Percentiles rank a stretch among this genome's conserved stretches.
These are phyloP conservation scores for Pentalonia nigronervosa DNA, from an alignment of 1,140 invertebrate genomes.

Conservation along the genomic window DNA sequence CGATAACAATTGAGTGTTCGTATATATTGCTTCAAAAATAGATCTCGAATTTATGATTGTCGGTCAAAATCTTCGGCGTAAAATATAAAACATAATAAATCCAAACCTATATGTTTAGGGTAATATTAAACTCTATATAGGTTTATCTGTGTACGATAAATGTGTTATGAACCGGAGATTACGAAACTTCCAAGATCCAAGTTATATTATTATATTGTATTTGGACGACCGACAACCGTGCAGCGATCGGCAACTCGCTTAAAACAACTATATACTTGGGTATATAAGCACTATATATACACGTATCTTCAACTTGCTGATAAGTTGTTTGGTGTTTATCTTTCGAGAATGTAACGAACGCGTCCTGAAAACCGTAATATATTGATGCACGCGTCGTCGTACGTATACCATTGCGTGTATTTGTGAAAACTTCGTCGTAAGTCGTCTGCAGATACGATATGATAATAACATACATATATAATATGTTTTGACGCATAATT, in stretches of 20 bases:
- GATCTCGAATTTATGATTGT: not conserved
- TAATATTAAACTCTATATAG: not conserved
- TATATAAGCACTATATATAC: not conserved
- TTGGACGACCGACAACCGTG: not conserved
- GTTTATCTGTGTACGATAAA: not conserved
- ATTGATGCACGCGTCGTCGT: not conserved
- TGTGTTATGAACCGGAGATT: not conserved
- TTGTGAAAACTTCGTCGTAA: conserved; percentile 14
- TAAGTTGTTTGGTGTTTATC: conserved; percentile 4
- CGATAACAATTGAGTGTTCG: not conserved
- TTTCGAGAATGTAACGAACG: not conserved
- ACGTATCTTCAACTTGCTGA: not conserved
- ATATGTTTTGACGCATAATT: not conserved
- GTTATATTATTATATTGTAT: not conserved
- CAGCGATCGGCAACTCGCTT: not conserved
- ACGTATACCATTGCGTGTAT: not conserved
- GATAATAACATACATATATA: not conserved
- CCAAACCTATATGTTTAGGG: not conserved
- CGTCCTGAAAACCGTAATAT: not conserved
- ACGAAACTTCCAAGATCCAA: not conserved
- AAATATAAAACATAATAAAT: not conserved
- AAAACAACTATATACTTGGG: not conserved
- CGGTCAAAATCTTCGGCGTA: not conserved
- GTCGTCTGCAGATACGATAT: not conserved
- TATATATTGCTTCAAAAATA: not conserved